phyloP scores from a whole-genome alignment of 2,113 vertebrate genomes.

The Porphyrio hochstetteri region DNA sequence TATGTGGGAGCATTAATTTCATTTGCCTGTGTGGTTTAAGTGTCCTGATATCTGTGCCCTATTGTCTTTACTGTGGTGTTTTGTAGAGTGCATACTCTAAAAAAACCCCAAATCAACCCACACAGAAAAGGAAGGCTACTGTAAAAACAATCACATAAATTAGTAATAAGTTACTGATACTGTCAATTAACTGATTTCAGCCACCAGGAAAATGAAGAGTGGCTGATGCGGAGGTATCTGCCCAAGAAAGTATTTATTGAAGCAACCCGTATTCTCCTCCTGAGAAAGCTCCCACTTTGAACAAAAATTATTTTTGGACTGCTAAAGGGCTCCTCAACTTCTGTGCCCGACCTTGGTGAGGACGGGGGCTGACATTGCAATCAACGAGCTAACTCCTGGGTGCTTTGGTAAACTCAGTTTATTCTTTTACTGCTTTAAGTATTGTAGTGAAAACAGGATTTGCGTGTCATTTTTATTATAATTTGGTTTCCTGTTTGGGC shows the following conservation, averaged over 20 bases:
- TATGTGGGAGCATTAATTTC: background rate
- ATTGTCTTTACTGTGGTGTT: background rate
- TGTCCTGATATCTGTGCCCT: background rate
- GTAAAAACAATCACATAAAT: background rate
- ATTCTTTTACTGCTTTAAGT: conserved; percentile 38
- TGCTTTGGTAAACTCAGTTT: conserved; percentile 20
- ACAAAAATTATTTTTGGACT: background rate
- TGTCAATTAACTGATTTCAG: background rate
- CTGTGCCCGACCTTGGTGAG: background rate
- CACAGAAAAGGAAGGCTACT: background rate
- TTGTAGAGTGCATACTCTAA: background rate
- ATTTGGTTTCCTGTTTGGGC: conserved; percentile 60
- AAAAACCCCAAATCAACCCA: background rate
- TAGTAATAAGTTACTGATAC: background rate
- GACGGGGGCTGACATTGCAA: background rate
- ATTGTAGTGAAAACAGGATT: conserved; percentile 58
- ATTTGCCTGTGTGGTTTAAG: background rate
- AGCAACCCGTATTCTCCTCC: background rate
- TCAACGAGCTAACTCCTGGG: background rate
- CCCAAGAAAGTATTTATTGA: background rate
- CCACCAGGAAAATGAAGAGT: background rate
- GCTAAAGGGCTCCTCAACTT: background rate
- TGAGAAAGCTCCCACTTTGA: background rate
- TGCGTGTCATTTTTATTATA: conserved; percentile 67
- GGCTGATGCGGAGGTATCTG: background rate